Evolutionary conservation across 2,797 vertebrate species (phyloP), one percentile per base, ranked within the genome.

Genomic region (Megalops cyprinoides): DNA sequence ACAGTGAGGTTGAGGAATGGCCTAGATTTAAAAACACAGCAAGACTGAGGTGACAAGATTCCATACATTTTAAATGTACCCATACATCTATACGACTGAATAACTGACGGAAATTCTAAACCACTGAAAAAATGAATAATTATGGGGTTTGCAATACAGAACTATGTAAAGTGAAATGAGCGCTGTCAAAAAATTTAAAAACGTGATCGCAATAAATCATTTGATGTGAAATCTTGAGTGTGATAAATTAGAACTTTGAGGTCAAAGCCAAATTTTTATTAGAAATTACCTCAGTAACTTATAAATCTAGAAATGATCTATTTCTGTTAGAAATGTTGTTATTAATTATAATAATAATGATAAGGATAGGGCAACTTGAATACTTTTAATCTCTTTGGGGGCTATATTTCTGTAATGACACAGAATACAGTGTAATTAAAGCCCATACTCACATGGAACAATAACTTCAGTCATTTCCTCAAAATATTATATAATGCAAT

Each of bases 11-110:
- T 20, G 28, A 53, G 25, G 51, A 75, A 53, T 49, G 44, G 28
- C 74, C 49, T 49, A 53, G 46, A 75, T 75, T 75, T 31, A 34
- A 51, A 53, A 28, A 9, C 74, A 28, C 39, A n/a, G 71, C 71
- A 74, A 48, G 49, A 20, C 8, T 31, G 25, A 75, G 20, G 25
- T 31, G 44, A 51, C 49, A 75, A 7, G 20, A 71, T 71, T 39
- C 37, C 67, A 44, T 10, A 23, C 2, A 42, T 44, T 18, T 71
- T 8, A 31, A 44, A 14, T 23, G 67, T 14, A 71, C 5, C 18
- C 67, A n/a, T n/a, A n/a, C 37, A 44, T 71, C 67, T 23, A 42
- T 31, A 69, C 23, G 65, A 69, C 65, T 37, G 37, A 69, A 28
- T 62, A 69, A 69, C 65, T 69, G 65, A 71, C 23, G 67, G 39